Percentiles rank a stretch among this genome's conserved stretches.
Conservation (phyloP, 2,113 vertebrate species). For the Ptilonorhynchus violaceus region DNA sequence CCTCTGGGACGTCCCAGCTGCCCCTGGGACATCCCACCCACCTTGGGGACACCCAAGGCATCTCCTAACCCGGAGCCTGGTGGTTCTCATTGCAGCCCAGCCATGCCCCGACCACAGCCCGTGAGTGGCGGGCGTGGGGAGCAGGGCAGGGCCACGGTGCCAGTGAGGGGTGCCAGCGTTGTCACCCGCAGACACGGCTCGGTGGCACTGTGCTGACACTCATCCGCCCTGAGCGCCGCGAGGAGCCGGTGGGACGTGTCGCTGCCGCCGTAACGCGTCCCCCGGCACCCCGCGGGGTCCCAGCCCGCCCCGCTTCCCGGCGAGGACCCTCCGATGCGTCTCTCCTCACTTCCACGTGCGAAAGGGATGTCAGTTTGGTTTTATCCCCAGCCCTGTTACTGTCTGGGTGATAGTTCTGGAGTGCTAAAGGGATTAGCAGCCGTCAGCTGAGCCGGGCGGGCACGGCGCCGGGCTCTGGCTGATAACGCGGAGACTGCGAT, state of each 20-base stretch:
- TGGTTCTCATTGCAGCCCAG: rapidly evolving
- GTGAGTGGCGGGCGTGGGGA: not conserved
- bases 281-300: not conserved
- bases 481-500: not conserved
- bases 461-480: not conserved
- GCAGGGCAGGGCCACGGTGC: not conserved
- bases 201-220: not conserved
- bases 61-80: rapidly evolving
- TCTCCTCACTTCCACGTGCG: not conserved
- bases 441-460: not conserved
- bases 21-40: not conserved
- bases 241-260: not conserved
- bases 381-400: not conserved
- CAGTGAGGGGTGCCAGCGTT: rapidly evolving
- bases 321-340: rapidly evolving
- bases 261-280: rapidly evolving
- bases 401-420: not conserved
- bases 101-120: not conserved
- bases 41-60: not conserved
- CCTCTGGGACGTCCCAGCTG: rapidly evolving
- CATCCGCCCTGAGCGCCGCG: not conserved
- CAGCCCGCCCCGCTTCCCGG: not conserved
- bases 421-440: constrained; percentile 40
- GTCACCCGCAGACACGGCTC: not conserved
- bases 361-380: not conserved